Base-by-base conservation (phyloP, 1,140 invertebrate species). In the Cheumatopsyche charites region DNA sequence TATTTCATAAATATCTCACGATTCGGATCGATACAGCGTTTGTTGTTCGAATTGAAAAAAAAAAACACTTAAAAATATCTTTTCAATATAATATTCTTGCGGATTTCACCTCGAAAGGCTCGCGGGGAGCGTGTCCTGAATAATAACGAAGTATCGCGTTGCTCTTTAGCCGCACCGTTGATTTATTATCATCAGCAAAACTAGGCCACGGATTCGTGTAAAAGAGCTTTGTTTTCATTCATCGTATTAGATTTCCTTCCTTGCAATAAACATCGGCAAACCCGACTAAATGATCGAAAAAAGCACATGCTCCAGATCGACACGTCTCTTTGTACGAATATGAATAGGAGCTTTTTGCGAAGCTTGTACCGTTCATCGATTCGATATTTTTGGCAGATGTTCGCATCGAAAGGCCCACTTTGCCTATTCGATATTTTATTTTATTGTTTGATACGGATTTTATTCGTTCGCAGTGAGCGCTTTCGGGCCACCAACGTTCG, bases 121-220 rank as follows among this genome's bases (percentile, higher is more conserved):
- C 21, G 15, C 58, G 58, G 17, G 70, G 47, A 72, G 66, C 73
- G 73, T 75, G 73, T 67, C 62, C 41, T 5, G 45, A 72, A 75
- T 75, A 75, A 75, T 75, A 70, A 72, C 29, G 52, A 70, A 47
- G 55, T 70, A 72, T 75, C 73, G 58, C 45, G 66, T 75, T 72
- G 55, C 73, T 23, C 66, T 25, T 63, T 63, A 23, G 70, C 73
- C 65, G 29, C 61, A 70, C 29, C 29, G 29, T 72, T 75, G 73
- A 72, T 75, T 75, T 75, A 75, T 75, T 68, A 72, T 75, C 19
- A 75, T 75, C 73, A 70, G 47, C 55, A 52, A 58, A 75, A 75
- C 66, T 75, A 49, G 73, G 73, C 70, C 73, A 71, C 55, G 58
- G 45, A 67, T 47, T 26, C 19, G 26, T 41, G 43, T 29, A 25